Conservation (phyloP, 1,140 invertebrate genomes). For the Micrasema longulum region DNA sequence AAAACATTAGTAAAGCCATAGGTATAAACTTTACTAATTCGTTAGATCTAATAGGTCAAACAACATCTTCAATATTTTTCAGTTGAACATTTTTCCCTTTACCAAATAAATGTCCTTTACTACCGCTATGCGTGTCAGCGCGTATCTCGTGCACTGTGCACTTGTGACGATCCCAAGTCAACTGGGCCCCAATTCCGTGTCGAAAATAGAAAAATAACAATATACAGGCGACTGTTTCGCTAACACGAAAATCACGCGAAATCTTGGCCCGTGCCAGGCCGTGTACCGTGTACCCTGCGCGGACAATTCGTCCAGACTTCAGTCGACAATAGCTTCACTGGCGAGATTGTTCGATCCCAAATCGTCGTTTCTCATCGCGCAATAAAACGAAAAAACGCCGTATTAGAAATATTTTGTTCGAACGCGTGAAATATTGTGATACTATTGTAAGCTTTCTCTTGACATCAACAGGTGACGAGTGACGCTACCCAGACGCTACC, state of each 20-base stretch:
- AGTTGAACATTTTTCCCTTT: too few relatives aligned
- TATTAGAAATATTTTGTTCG: too few relatives aligned
- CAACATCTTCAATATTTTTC: too few relatives aligned
- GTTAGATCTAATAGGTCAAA: too few relatives aligned
- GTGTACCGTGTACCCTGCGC: constrained; percentile 37
- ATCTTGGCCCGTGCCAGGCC: constrained; percentile 47
- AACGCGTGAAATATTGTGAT: too few relatives aligned
- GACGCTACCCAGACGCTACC: too few relatives aligned
- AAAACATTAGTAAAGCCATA: too few relatives aligned
- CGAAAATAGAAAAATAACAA: constrained; percentile 36
- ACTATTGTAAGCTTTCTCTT: too few relatives aligned
- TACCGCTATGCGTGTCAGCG: too few relatives aligned
- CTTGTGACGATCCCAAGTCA: neutral
- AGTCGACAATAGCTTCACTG: constrained; percentile 51
- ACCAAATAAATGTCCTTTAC: too few relatives aligned
- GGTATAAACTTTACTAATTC: too few relatives aligned
- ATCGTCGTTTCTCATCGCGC: neutral
- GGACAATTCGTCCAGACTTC: constrained; percentile 37
- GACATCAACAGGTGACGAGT: constrained; percentile 17
- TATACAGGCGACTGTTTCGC: constrained; percentile 31
- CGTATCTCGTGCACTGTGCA: too few relatives aligned
- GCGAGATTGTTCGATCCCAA: constrained; percentile 49
- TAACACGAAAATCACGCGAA: constrained; percentile 46
- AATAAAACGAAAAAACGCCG: neutral
- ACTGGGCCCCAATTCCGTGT: neutral